Conservation (phyloP, 2,113 vertebrate species). For the Nanorana parkeri region DNA sequence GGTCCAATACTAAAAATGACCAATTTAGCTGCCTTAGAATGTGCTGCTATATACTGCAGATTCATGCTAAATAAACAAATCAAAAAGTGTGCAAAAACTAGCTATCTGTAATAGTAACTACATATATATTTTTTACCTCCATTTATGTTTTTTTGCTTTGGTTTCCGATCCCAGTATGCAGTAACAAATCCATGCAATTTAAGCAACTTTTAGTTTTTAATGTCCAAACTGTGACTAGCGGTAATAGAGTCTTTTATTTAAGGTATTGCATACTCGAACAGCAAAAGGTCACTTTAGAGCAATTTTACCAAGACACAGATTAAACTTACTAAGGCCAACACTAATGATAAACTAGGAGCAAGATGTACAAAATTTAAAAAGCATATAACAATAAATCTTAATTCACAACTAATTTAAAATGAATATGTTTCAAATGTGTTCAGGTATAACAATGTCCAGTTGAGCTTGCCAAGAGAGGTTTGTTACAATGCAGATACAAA, state of each 20-base stretch:
- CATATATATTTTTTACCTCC: too few relatives aligned
- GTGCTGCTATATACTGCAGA: too few relatives aligned
- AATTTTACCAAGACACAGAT: constrained; percentile 71
- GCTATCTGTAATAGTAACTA: too few relatives aligned
- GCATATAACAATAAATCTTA: constrained; percentile 72
- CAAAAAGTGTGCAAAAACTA: too few relatives aligned
- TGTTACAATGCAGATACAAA: constrained; percentile 83
- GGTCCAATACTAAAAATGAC: too few relatives aligned
- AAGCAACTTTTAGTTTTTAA: constrained; percentile 53
- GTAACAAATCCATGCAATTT: constrained; percentile 64
- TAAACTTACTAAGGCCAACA: constrained; percentile 78
- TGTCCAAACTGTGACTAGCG: constrained; percentile 60
- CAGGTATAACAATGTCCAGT: constrained; percentile 74
- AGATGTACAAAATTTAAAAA: constrained; percentile 82
- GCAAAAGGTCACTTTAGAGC: constrained; percentile 82
- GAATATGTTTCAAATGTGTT: constrained; percentile 72
- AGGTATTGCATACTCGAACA: constrained; percentile 78
- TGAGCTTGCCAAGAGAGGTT: constrained; percentile 72
- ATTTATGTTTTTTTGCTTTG: too few relatives aligned
- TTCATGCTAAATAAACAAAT: too few relatives aligned
- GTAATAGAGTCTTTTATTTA: constrained; percentile 62
- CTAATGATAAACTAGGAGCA: constrained; percentile 76
- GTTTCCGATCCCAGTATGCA: too few relatives aligned
- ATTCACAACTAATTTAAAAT: constrained; percentile 77
- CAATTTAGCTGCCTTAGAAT: too few relatives aligned